phyloP scores from a whole-genome alignment of 2,888 invertebrate species.

The Opisthograptis luteolata region DNA sequence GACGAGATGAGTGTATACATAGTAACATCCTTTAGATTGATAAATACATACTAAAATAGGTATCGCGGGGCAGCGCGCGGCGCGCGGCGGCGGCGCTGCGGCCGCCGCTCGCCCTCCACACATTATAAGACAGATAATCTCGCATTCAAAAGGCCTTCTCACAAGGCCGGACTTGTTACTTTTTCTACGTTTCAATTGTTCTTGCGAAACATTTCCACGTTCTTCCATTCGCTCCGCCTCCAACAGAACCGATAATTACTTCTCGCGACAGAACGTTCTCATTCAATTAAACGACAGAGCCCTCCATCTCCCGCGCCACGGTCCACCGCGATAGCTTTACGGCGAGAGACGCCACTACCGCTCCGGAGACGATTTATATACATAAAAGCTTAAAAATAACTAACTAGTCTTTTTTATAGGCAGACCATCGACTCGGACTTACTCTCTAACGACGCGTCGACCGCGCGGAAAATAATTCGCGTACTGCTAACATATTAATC shows the following conservation, averaged over 20 bases:
- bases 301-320: slow-evolving; percentile 31
- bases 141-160: slow-evolving; percentile 44
- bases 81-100: slow-evolving; percentile 3
- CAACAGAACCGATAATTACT: slow-evolving; percentile 1
- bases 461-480: slow-evolving; percentile 70
- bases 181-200: slow-evolving; percentile 40
- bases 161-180: slow-evolving; percentile 56
- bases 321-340: slow-evolving; percentile 27
- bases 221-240: slow-evolving; percentile 17
- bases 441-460: slow-evolving; percentile 52
- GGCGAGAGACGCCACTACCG: slow-evolving; percentile 70
- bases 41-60: slow-evolving; percentile 79
- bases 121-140: slow-evolving; percentile 4
- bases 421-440: slow-evolving; percentile 69
- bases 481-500: slow-evolving; percentile 80
- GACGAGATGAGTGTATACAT: slow-evolving; percentile 68
- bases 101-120: not conserved
- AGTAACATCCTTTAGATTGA: slow-evolving; percentile 62
- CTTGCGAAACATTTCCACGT: slow-evolving; percentile 35
- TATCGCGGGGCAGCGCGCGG: slow-evolving; percentile 29
- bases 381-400: slow-evolving; percentile 77
- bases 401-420: slow-evolving; percentile 77
- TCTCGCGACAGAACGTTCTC: not conserved
- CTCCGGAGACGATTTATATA: slow-evolving; percentile 67
- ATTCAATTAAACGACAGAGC: slow-evolving; percentile 22